phyloP scores from a whole-genome alignment of 2,797 vertebrate species.

The Pyrocephalus nanus region DNA sequence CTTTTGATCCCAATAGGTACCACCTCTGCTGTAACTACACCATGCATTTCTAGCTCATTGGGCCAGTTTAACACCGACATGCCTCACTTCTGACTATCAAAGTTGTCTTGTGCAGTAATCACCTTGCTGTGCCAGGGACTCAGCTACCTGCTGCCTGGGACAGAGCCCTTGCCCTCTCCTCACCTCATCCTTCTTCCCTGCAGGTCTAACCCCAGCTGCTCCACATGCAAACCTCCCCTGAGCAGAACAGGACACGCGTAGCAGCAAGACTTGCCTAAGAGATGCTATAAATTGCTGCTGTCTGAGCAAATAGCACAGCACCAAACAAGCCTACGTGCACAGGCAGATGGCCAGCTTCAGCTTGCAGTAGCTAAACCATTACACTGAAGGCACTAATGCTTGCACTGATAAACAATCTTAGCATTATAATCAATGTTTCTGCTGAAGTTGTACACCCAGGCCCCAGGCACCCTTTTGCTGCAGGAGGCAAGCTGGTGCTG shows the following conservation, averaged over 20 bases:
- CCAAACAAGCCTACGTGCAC: not conserved
- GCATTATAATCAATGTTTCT: not conserved
- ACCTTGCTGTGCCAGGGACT: not conserved
- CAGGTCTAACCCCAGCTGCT: not conserved
- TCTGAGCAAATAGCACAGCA: not conserved
- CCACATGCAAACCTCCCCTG: not conserved
- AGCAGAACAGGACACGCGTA: not conserved
- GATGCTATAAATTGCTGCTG: not conserved
- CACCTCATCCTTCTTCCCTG: not conserved
- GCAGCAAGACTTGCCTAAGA: not conserved
- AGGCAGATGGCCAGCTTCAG: conserved; percentile 10
- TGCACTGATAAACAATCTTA: not conserved
- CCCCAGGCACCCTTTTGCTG: not conserved
- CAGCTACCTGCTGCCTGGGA: not conserved
- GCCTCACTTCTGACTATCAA: not conserved
- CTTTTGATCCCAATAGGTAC: not conserved
- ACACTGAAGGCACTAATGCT: not conserved
- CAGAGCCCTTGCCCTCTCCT: not conserved
- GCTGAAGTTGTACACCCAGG: not conserved
- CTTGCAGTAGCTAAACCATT: not conserved
- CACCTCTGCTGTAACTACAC: not conserved
- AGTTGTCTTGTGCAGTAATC: not conserved
- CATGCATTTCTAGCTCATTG: not conserved
- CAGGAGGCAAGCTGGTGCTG: not conserved
- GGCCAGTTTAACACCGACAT: not conserved